A percentile compares a stretch with the other conserved stretches of the same genome.
phyloP scores from a whole-genome alignment of 1,140 invertebrate genomes.

The Leptinotarsa undecemlineata region DNA sequence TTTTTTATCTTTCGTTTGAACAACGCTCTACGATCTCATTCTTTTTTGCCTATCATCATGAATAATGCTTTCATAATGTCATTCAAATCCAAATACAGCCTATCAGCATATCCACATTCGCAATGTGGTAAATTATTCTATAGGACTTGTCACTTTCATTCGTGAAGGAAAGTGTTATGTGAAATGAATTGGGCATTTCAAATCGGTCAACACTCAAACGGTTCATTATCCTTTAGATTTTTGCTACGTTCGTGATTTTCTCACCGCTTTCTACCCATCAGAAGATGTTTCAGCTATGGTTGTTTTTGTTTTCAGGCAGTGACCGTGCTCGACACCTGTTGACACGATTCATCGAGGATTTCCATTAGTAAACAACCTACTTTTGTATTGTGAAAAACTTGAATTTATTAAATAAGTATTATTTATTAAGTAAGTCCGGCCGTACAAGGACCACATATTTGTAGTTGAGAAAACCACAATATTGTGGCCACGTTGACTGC shows the following conservation, averaged over 20 bases:
- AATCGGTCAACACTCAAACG: neutral
- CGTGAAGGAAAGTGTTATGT: neutral
- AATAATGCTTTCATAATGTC: neutral
- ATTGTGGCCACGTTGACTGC: too few relatives aligned
- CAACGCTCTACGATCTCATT: too few relatives aligned
- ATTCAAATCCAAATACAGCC: neutral
- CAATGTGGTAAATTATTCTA: neutral
- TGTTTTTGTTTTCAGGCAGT: neutral
- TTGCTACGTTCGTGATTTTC: neutral
- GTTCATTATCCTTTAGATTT: slow-evolving; percentile 1
- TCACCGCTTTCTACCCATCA: neutral
- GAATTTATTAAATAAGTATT: too few relatives aligned
- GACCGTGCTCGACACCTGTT: too few relatives aligned
- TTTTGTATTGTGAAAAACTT: too few relatives aligned
- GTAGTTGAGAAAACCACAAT: too few relatives aligned
- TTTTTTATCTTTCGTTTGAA: too few relatives aligned
- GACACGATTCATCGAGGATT: too few relatives aligned
- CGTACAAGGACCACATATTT: too few relatives aligned
- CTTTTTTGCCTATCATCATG: neutral
- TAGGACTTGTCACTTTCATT: neutral
- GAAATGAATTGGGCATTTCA: neutral
- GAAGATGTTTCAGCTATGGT: neutral
- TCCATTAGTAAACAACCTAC: too few relatives aligned
- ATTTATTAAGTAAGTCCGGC: too few relatives aligned
- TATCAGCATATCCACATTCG: neutral